These are phyloP conservation scores for Zygaena filipendulae DNA, from an alignment of 2,888 invertebrate species.

Conservation along the genomic window DNA sequence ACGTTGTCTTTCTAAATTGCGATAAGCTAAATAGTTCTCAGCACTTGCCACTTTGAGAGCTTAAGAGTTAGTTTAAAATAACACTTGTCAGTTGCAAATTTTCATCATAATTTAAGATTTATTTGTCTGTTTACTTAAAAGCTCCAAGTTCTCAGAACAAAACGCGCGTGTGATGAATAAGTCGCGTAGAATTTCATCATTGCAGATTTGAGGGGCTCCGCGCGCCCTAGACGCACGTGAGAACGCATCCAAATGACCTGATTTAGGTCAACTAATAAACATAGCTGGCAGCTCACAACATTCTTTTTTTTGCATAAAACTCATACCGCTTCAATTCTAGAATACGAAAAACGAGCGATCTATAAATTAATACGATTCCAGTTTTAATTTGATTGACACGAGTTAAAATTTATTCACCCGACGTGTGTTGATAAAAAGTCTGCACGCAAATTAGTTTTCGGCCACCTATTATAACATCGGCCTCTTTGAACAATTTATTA, in stretches of 20 bases:
- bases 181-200: constrained; percentile 51
- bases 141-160: too few species aligned
- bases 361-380: constrained; percentile 21
- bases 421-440: constrained; percentile 19
- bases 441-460: constrained; percentile 34
- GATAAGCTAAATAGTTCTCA: too few species aligned
- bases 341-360: too few species aligned
- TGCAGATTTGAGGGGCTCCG: constrained; percentile 56
- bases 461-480: constrained; percentile 43
- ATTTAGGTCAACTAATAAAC: constrained; percentile 36
- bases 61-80: too few species aligned
- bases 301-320: too few species aligned
- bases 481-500: constrained; percentile 55
- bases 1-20: too few species aligned
- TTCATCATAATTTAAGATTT: too few species aligned
- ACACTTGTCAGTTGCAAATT: too few species aligned
- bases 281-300: constrained; percentile 30
- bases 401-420: constrained; percentile 25
- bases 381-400: constrained; percentile 42
- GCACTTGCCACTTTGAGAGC: too few species aligned
- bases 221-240: constrained; percentile 42
- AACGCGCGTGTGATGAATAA: constrained; percentile 65
- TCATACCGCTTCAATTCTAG: too few species aligned
- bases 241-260: too few species aligned
- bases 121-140: too few species aligned